These are phyloP conservation scores for Myotis vivesi DNA, from an alignment of 2,797 vertebrate species.

Conservation along the genomic window DNA sequence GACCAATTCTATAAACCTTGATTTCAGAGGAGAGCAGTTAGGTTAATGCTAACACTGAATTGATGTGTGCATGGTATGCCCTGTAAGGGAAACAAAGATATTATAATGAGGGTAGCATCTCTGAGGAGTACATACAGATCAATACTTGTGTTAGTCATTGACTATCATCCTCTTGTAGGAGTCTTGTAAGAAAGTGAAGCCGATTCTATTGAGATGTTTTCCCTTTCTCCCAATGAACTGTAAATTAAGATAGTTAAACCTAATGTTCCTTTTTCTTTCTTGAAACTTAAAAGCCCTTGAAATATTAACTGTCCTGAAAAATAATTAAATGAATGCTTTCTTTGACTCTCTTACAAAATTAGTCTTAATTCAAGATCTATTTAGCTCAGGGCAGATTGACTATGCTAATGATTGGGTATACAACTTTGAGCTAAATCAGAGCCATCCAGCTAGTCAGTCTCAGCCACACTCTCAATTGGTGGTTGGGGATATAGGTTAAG, in stretches of 20 bases:
- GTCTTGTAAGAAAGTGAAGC: conserved; percentile 68
- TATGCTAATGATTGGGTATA: background rate
- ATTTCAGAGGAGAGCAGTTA: conserved; percentile 65
- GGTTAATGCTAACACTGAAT: conserved; percentile 62
- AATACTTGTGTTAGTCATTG: conserved; percentile 75
- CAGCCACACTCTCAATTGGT: background rate
- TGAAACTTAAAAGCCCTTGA: background rate
- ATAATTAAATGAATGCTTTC: background rate
- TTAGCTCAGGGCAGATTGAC: background rate
- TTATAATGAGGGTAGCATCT: conserved; percentile 77
- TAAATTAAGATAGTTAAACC: conserved; percentile 62
- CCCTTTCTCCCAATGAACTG: conserved; percentile 40
- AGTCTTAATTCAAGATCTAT: background rate
- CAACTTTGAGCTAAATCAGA: background rate
- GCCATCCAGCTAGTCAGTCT: background rate
- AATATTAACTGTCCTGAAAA: background rate
- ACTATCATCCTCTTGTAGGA: conserved; percentile 70
- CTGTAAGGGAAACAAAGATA: conserved; percentile 78
- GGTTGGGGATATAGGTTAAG: background rate
- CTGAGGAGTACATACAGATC: conserved; percentile 76
- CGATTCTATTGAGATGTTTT: conserved; percentile 71
- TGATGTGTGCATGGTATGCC: conserved; percentile 71
- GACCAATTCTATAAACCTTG: conserved; percentile 42
- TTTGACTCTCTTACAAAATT: background rate
- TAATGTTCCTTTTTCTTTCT: conserved; percentile 23